These are phyloP conservation scores for Puffinus mauretanicus DNA, from an alignment of 2,113 vertebrate genomes.

Conservation along the genomic window DNA sequence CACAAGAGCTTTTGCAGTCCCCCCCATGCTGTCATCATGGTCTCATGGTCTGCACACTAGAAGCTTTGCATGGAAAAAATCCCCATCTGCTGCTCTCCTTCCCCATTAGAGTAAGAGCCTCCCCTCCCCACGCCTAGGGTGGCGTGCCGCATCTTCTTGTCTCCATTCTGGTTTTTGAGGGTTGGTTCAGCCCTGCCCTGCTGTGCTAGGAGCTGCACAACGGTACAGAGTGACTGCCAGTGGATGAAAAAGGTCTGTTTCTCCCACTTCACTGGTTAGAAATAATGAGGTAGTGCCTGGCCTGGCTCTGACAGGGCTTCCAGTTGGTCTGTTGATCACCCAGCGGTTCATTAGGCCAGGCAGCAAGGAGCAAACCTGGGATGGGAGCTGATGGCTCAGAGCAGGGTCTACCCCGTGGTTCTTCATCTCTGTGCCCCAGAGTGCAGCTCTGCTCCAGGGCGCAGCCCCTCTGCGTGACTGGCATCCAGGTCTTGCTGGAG, in stretches of 20 bases:
- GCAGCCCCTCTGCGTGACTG: neutral
- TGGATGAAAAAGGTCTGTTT: neutral
- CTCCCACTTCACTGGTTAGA: neutral
- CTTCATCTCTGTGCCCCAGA: neutral
- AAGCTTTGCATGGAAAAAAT: neutral
- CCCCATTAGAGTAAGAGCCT: neutral
- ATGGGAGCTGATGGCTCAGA: neutral
- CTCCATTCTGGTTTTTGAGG: neutral
- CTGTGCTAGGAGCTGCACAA: neutral
- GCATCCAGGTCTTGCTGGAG: neutral
- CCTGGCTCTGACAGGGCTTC: conserved; percentile 1
- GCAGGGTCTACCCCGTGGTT: neutral
- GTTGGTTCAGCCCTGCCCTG: neutral
- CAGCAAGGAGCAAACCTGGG: neutral
- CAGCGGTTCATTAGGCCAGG: neutral
- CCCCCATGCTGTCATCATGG: neutral
- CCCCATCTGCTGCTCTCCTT: neutral
- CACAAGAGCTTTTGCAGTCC: neutral
- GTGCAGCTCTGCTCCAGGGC: neutral
- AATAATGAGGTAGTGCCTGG: neutral
- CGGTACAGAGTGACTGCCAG: neutral
- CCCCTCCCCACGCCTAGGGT: neutral
- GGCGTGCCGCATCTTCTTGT: neutral
- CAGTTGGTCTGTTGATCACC: neutral
- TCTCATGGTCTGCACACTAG: neutral